Conservation (phyloP, 2,113 vertebrate species). For the Alethe diademata region DNA sequence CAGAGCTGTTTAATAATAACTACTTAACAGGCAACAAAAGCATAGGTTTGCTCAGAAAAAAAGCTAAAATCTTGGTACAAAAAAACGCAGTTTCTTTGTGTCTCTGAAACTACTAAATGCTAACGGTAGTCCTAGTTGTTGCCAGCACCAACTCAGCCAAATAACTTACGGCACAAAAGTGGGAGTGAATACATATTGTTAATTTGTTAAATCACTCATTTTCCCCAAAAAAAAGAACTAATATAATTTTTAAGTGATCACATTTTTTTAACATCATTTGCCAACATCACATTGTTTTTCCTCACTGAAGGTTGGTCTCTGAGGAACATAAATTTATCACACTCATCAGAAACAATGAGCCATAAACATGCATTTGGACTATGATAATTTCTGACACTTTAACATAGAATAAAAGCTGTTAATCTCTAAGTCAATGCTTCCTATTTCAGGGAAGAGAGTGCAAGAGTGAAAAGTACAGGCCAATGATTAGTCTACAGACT, state of each 20-base stretch:
- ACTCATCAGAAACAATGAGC: background rate
- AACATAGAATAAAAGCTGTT: background rate
- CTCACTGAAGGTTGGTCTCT: background rate
- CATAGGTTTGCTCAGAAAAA: background rate
- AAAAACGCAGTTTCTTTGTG: background rate
- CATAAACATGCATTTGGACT: background rate
- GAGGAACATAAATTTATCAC: background rate
- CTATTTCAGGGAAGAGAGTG: background rate
- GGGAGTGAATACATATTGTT: background rate
- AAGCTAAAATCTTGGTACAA: background rate
- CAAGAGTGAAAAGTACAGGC: background rate
- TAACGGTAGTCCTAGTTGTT: background rate
- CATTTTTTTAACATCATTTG: background rate
- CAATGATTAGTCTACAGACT: background rate
- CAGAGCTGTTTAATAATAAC: background rate
- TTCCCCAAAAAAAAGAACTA: background rate
- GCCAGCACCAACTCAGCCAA: background rate
- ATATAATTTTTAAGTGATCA: background rate
- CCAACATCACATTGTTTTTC: background rate
- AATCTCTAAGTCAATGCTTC: background rate
- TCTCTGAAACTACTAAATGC: background rate
- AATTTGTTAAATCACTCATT: background rate
- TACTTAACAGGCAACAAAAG: background rate
- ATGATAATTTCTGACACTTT: background rate
- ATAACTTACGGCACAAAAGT: background rate